These are phyloP conservation scores for Pomacea maculata DNA, from an alignment of 1,140 invertebrate genomes.

Conservation along the genomic window DNA sequence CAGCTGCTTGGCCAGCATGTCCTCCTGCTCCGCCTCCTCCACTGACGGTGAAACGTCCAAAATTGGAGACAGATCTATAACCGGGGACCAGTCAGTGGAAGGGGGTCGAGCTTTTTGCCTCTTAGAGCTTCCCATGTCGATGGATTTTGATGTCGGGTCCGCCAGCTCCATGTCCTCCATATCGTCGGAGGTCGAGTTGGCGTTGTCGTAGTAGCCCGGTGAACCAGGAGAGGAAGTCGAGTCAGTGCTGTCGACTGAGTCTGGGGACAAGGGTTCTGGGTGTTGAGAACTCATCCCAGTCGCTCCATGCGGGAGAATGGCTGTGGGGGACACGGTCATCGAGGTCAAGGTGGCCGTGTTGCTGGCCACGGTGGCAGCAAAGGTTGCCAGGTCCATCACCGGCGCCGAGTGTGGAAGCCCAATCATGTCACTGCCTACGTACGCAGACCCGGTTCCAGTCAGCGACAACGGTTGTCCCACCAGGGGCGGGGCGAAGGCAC, in stretches of 20 bases:
- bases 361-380: conserved; percentile 63
- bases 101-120: conserved; percentile 62
- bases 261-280: conserved; percentile 49
- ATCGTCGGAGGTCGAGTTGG: conserved; percentile 31
- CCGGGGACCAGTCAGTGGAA: conserved; percentile 67
- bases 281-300: conserved; percentile 4
- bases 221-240: conserved; percentile 54
- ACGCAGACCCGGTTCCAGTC: conserved; percentile 16
- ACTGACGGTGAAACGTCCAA: conserved; percentile 68
- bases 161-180: conserved; percentile 56
- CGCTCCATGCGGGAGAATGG: conserved; percentile 35
- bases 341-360: conserved; percentile 63
- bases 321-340: conserved; percentile 62
- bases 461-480: conserved; percentile 19
- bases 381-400: conserved; percentile 60
- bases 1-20: conserved; percentile 63
- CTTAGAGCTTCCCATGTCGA: conserved; percentile 62
- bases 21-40: conserved; percentile 67
- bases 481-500: background rate
- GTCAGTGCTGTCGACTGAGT: conserved; percentile 45
- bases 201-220: conserved; percentile 54
- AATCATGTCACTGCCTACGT: conserved; percentile 14
- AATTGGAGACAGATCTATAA: conserved; percentile 68
- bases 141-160: conserved; percentile 60
- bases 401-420: conserved; percentile 41